Conservation (phyloP, 2,113 vertebrate genomes). For the Perca schrenkii region DNA sequence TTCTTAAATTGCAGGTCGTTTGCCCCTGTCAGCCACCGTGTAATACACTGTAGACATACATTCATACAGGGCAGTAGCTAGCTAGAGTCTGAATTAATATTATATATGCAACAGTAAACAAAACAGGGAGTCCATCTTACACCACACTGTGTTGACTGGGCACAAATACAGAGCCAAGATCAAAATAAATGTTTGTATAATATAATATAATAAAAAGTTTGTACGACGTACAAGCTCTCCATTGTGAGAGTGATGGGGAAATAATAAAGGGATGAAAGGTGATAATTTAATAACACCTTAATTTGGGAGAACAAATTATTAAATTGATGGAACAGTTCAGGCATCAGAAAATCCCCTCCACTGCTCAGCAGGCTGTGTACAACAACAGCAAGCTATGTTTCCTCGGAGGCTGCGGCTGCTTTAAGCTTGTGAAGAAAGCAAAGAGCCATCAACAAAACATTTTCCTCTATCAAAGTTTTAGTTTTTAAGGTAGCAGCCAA, state of each 20-base stretch:
- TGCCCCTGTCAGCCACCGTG: too few species aligned
- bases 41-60: neutral
- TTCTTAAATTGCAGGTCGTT: too few species aligned
- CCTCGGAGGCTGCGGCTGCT: neutral
- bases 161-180: neutral
- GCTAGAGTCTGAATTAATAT: neutral
- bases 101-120: slow-evolving; percentile 5
- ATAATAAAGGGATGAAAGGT: neutral
- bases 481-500: neutral
- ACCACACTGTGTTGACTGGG: neutral
- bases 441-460: neutral
- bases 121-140: neutral
- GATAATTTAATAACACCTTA: neutral
- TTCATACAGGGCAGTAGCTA: neutral
- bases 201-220: too few species aligned
- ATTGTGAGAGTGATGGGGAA: neutral
- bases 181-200: neutral
- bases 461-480: neutral
- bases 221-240: neutral
- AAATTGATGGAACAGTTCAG: neutral
- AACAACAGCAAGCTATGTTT: neutral
- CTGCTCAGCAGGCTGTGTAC: neutral
- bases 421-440: neutral
- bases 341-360: neutral
- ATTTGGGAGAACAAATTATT: neutral